Base-by-base conservation (phyloP, 2,888 invertebrate genomes). In the Synergus laeviventris region DNA sequence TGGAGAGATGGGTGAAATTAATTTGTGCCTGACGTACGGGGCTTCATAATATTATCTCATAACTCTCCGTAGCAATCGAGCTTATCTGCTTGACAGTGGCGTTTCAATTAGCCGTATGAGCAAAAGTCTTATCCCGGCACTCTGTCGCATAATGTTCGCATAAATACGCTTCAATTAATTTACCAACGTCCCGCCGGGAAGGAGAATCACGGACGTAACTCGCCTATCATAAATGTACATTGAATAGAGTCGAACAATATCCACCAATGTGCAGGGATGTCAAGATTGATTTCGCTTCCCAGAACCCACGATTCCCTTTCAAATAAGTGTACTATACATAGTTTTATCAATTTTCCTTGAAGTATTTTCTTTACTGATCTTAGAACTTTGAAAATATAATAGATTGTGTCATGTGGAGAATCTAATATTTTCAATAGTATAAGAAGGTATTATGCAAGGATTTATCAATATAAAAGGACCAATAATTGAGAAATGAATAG, bases 31-130 rank as follows among this genome's bases (percentile, higher is more conserved):
- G 89, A 88, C 87, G 86, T 87, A 87, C 87, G 87, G 83, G 86
- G 86, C 86, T 86, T 89, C 87, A 87, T 89, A 89, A 89, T 89
- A 89, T 89, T 86, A 87, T 88, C 87, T 87, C 90, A 87, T 90
- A 90, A 90, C 89, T 90, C 90, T 89, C 85, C 85, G 85, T 84
- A 83, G 87, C 86, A 88, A 88, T 89, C 87, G 86, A 81, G 90
- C 89, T 90, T 90, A 90, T 90, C 90, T 87, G 84, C 76, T 77
- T 82, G 78, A 82, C 86, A 84, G 84, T 89, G 88, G 88, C 88
- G 89, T 90, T 90, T 90, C 90, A 90, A 89, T 90, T 90, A 90
- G 88, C 88, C 87, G 81, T 81, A 78, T 74, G 84, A 74, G 85
- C 86, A 86, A 89, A 89, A 89, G 88, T 89, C 89, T 89, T 89